Evolutionary conservation across 1,140 invertebrate genomes (phyloP), one percentile per base, ranked within the genome.

Genomic region (Theocolax elegans): DNA sequence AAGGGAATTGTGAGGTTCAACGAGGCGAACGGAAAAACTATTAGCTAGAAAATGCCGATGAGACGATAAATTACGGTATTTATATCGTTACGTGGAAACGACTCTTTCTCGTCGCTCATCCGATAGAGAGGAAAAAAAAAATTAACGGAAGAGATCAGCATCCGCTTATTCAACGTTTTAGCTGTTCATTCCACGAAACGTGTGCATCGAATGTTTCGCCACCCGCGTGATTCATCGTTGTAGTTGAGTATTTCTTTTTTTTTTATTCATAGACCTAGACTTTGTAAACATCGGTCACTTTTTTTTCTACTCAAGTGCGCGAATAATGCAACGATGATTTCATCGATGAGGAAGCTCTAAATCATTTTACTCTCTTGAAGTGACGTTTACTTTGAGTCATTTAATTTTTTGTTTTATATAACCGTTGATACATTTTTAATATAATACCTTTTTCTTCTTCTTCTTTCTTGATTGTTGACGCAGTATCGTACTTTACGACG

Each of bases 1-100:
- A 23, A 29, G 23, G 35, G 9, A 46, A 56, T 44, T 1, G 2
- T 12, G 9, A n/a, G 15, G 29, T 23, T 35, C 31, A 48, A 67
- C 25, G 65, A 67, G 42, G 9, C 29, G 29, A 48, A 27, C 59
- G 1, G 65, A 35, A 58, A 35, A 67, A 49, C 17, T 51, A 49
- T 59, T 67, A 67, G 44, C 17, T 67, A 7, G 25, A 19, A 58
- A 67, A 58, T n/a, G n/a, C 6, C 53, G 54, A 51, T 59, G 54
- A 51, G 19, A 49, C 19, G 54, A 58, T 59, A 27, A 60, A 67
- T 40, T 19, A 15, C n/a, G 23, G 15, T 44, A 40, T 58, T 48
- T 67, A 23, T n/a, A n/a, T 23, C 58, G 40, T 46, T 58, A 23
- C 29, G 25, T 29, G 49, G 15, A 44, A 44, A 21, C 10, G 25